phyloP scores from a whole-genome alignment of 2,888 invertebrate genomes.

The Meloe dianella region DNA sequence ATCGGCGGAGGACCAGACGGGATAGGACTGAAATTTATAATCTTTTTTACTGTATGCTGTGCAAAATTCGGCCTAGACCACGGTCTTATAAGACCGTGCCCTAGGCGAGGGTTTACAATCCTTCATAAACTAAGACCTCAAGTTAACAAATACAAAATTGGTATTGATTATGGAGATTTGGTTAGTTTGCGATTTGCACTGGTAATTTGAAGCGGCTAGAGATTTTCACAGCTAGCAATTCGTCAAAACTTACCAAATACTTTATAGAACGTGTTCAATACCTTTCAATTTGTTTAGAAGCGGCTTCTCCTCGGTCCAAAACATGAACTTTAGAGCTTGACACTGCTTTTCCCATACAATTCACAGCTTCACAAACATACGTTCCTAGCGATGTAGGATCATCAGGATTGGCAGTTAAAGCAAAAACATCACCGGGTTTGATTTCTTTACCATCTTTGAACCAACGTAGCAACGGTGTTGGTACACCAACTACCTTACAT shows the following conservation, averaged over 20 bases:
- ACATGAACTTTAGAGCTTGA: slow-evolving; percentile 86
- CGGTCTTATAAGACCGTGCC: too few relatives aligned
- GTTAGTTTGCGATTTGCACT: slow-evolving; percentile 15
- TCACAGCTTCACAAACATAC: slow-evolving; percentile 86
- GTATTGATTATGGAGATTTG: too few relatives aligned
- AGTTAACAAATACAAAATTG: too few relatives aligned
- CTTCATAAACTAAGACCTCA: too few relatives aligned
- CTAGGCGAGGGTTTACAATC: too few relatives aligned
- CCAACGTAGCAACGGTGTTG: slow-evolving; percentile 74
- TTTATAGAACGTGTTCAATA: slow-evolving; percentile 42
- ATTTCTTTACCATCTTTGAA: slow-evolving; percentile 87
- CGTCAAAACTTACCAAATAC: neutral
- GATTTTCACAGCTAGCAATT: neutral
- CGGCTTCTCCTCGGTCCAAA: slow-evolving; percentile 76
- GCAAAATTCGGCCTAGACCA: too few relatives aligned
- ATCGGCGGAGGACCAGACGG: slow-evolving; percentile 77
- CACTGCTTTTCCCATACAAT: slow-evolving; percentile 85
- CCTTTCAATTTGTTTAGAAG: slow-evolving; percentile 73
- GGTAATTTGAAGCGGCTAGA: neutral
- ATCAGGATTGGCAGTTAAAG: slow-evolving; percentile 81
- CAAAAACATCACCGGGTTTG: slow-evolving; percentile 88
- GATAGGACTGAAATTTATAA: slow-evolving; percentile 59
- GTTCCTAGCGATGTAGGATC: slow-evolving; percentile 87
- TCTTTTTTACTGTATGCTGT: too few relatives aligned
- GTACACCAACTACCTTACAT: slow-evolving; percentile 91